These are phyloP conservation scores for Delphinapterus leucas DNA, from an alignment of 2,113 vertebrate species.

Conservation along the genomic window DNA sequence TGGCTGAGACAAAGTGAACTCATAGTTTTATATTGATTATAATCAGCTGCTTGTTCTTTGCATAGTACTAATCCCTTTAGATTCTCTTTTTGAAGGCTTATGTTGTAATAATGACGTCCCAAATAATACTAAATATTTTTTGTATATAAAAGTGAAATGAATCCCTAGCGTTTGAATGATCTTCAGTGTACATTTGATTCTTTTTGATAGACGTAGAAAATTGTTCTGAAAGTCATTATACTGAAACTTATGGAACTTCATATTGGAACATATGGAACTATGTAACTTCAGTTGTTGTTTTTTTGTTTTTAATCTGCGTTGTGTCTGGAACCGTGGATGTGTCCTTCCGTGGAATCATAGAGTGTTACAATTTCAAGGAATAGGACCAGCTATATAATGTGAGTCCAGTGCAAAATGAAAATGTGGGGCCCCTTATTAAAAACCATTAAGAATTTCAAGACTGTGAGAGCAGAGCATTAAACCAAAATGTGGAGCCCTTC, in stretches of 20 bases:
- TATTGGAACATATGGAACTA: too few species aligned
- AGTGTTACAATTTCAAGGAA: background rate
- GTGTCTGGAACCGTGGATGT: background rate
- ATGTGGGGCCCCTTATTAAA: background rate
- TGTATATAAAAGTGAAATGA: constrained; percentile 21
- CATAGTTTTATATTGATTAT: background rate
- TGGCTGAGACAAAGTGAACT: background rate
- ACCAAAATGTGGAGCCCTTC: background rate
- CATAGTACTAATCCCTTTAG: background rate
- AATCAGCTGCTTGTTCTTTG: background rate
- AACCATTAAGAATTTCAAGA: background rate
- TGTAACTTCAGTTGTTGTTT: background rate
- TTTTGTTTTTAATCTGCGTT: background rate
- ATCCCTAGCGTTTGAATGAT: background rate
- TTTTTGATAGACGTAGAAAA: background rate
- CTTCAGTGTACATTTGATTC: background rate
- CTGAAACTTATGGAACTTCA: background rate
- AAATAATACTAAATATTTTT: background rate
- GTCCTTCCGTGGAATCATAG: background rate
- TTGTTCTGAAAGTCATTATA: background rate
- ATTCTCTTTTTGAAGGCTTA: background rate
- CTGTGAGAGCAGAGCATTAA: background rate
- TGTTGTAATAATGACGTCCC: background rate
- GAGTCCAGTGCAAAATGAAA: background rate
- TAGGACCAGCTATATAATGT: background rate